Evolutionary conservation across 2,888 invertebrate species (phyloP).

Genomic region (Caenorhabditis becei): DNA sequence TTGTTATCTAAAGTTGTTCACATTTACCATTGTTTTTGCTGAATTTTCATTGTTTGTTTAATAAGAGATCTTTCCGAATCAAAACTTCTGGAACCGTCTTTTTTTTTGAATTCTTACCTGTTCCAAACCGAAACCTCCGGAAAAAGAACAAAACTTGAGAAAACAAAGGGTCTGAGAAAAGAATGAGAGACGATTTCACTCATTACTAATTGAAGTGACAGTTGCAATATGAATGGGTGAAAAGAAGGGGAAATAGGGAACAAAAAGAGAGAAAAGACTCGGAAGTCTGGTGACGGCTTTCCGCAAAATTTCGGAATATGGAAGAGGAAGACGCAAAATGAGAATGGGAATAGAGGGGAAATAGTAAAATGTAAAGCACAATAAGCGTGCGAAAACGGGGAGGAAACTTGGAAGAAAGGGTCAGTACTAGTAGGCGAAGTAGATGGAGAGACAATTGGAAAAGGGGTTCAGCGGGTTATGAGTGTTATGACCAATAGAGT

Average conservation of each 20-base stretch:
- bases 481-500: slow-evolving; percentile 2
- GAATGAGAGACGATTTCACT: slow-evolving; percentile 13
- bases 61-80: too few species aligned
- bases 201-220: slow-evolving; percentile 38
- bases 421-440: not conserved
- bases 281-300: too few species aligned
- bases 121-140: too few species aligned
- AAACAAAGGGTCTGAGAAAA: not conserved
- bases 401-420: not conserved
- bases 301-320: not conserved
- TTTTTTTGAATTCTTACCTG: too few species aligned
- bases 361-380: not conserved
- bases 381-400: not conserved
- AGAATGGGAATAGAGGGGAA: not conserved
- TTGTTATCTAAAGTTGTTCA: too few species aligned
- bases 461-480: not conserved
- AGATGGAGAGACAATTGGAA: not conserved
- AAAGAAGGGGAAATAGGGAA: not conserved
- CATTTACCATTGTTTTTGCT: too few species aligned
- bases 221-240: slow-evolving; percentile 11
- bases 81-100: too few species aligned
- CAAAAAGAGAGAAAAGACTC: not conserved
- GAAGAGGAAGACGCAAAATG: slow-evolving; percentile 1
- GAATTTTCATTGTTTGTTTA: too few species aligned
- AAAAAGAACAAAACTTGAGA: not conserved